Evolutionary conservation across 53 echinoderm and acorn worm genomes (phyloP).

Genomic region (Luidia sarsii): DNA sequence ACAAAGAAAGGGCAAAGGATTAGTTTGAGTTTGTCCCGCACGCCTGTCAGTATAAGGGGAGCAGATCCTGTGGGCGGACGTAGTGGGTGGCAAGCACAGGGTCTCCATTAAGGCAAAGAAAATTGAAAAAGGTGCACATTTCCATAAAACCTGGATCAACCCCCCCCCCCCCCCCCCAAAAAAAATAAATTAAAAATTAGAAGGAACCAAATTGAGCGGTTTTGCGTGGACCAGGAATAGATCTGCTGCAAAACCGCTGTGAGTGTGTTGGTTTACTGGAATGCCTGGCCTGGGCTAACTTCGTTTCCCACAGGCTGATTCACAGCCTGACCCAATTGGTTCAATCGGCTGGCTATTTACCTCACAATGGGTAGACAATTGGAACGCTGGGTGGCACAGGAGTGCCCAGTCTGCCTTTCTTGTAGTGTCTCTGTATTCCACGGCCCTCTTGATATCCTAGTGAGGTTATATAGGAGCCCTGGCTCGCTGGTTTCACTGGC

Average conservation of each 20-base stretch:
- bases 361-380: constrained; percentile 48
- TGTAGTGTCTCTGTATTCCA: not conserved
- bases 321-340: too few relatives aligned
- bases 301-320: too few relatives aligned
- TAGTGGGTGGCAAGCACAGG: constrained; percentile 36
- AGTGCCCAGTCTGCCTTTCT: not conserved
- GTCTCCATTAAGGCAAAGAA: not conserved
- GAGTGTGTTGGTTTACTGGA: not conserved
- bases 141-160: too few relatives aligned
- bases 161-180: too few relatives aligned
- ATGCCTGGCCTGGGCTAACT: too few relatives aligned
- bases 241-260: not conserved
- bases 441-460: too few relatives aligned
- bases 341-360: constrained; percentile 9
- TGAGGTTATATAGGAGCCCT: too few relatives aligned
- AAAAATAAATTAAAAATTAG: not conserved
- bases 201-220: constrained; percentile 3
- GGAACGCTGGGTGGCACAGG: constrained; percentile 31
- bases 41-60: not conserved
- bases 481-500: too few relatives aligned
- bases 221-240: not conserved
- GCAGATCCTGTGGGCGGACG: constrained; percentile 20
- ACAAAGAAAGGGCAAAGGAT: constrained; percentile 18
- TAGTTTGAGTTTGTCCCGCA: constrained; percentile 7
- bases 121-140: too few relatives aligned